Evolutionary conservation across 2,888 invertebrate species (phyloP).

Genomic region (Eupithecia vulgata): DNA sequence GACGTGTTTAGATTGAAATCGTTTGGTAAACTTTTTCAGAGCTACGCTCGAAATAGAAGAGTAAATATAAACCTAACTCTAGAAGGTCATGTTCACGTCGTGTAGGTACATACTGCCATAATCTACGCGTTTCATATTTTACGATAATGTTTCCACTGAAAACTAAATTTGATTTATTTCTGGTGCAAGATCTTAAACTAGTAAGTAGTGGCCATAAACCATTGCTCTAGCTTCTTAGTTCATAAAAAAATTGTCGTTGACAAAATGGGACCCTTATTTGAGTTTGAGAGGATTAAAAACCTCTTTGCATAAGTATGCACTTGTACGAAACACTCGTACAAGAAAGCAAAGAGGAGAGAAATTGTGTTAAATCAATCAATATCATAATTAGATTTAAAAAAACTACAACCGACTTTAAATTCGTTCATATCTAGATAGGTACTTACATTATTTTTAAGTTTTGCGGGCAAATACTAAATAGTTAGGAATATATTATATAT

Average conservation of each 20-base stretch:
- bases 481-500: too few species aligned
- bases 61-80: slow-evolving; percentile 18
- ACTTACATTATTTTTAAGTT: too few species aligned
- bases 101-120: slow-evolving; percentile 16
- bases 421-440: too few species aligned
- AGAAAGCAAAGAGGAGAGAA: too few species aligned
- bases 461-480: too few species aligned
- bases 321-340: too few species aligned
- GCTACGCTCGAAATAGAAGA: slow-evolving; percentile 22
- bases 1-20: slow-evolving; percentile 1
- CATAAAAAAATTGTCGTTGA: neutral
- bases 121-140: slow-evolving; percentile 35
- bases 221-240: neutral
- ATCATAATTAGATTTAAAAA: too few species aligned
- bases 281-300: neutral
- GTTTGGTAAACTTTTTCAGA: slow-evolving; percentile 13
- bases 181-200: neutral
- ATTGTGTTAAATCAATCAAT: too few species aligned
- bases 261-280: neutral
- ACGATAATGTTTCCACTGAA: slow-evolving; percentile 27
- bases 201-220: neutral
- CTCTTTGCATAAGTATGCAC: too few species aligned
- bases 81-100: slow-evolving; percentile 27
- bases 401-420: too few species aligned
- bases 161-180: slow-evolving; percentile 22